Evolutionary conservation across 2,888 invertebrate species (phyloP).

Genomic region (Drosophila algonquin): DNA sequence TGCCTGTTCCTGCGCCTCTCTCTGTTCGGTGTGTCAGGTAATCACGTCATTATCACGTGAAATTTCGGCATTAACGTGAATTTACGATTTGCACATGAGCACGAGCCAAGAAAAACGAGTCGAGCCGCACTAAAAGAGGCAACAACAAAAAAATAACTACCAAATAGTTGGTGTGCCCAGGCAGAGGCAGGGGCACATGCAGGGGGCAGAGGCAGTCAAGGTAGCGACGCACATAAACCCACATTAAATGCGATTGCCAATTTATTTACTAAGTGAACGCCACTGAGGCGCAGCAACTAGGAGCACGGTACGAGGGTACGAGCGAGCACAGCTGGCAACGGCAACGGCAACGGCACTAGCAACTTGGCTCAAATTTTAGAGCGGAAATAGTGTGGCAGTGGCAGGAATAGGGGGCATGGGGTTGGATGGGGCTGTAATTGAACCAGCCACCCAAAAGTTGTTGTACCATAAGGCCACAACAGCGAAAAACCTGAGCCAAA

Average conservation of each 20-base stretch:
- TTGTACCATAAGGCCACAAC: slow-evolving; percentile 65
- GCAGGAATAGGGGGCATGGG: slow-evolving; percentile 32
- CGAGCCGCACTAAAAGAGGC: slow-evolving; percentile 33
- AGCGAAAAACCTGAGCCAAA: slow-evolving; percentile 48
- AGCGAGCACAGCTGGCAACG: slow-evolving; percentile 64
- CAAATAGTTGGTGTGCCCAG: slow-evolving; percentile 6
- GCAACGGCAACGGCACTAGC: slow-evolving; percentile 32
- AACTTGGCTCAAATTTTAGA: slow-evolving; percentile 78
- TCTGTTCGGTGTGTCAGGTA: slow-evolving; percentile 58
- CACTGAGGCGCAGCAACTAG: slow-evolving; percentile 39
- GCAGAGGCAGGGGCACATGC: slow-evolving; percentile 9
- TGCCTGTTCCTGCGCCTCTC: slow-evolving; percentile 11
- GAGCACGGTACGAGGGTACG: slow-evolving; percentile 14
- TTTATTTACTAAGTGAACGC: slow-evolving; percentile 79
- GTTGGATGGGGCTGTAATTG: slow-evolving; percentile 55
- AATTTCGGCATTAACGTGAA: slow-evolving; percentile 77
- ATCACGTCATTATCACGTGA: slow-evolving; percentile 82
- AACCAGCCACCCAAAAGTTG: slow-evolving; percentile 67
- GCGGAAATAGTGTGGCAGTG: slow-evolving; percentile 68
- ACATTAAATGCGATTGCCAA: slow-evolving; percentile 80
- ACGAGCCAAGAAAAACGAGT: slow-evolving; percentile 41
- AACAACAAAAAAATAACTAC: slow-evolving; percentile 58
- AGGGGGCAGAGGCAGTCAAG: slow-evolving; percentile 30
- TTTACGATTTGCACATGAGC: slow-evolving; percentile 78
- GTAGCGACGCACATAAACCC: slow-evolving; percentile 76